phyloP scores from a whole-genome alignment of 2,888 invertebrate species.

The Cantharis lateralis region DNA sequence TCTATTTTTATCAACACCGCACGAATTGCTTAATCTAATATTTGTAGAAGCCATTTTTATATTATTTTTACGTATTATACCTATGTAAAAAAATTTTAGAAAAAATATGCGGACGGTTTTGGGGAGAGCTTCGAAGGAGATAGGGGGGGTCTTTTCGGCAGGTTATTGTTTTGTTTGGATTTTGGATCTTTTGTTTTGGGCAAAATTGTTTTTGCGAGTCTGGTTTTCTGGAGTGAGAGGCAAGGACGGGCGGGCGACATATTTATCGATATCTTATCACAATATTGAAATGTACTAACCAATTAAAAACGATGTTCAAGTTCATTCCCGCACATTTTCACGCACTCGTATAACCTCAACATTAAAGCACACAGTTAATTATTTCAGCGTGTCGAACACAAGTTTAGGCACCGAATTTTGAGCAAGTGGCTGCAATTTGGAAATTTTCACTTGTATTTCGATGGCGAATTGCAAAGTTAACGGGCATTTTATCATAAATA shows the following conservation, averaged over 20 bases:
- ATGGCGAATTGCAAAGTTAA: conserved; percentile 18
- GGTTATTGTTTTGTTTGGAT: not conserved
- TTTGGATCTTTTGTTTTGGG: not conserved
- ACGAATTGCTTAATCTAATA: conserved; percentile 40
- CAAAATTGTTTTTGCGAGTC: not conserved
- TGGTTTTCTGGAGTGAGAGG: not conserved
- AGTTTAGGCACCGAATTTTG: conserved; percentile 9
- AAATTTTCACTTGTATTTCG: conserved; percentile 6
- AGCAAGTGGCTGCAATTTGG: not conserved
- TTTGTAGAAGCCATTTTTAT: conserved; percentile 43
- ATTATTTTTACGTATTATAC: not conserved
- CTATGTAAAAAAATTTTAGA: not conserved
- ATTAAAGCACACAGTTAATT: conserved; percentile 20
- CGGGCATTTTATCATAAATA: conserved; percentile 49
- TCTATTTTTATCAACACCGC: conserved; percentile 52
- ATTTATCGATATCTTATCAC: conserved; percentile 16
- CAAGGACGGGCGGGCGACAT: not conserved
- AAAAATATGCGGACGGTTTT: conserved; percentile 1
- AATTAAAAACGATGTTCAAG: conserved; percentile 27
- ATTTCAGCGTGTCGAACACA: conserved; percentile 7
- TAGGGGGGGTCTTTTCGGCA: not conserved
- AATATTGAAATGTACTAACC: conserved; percentile 27
- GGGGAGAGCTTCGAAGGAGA: not conserved
- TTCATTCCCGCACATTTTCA: conserved; percentile 32
- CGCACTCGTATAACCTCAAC: conserved; percentile 31